Percentiles rank a stretch among this genome's conserved stretches.
These are phyloP conservation scores for Cerceris rybyensis DNA, from an alignment of 2,888 invertebrate genomes.

Conservation along the genomic window DNA sequence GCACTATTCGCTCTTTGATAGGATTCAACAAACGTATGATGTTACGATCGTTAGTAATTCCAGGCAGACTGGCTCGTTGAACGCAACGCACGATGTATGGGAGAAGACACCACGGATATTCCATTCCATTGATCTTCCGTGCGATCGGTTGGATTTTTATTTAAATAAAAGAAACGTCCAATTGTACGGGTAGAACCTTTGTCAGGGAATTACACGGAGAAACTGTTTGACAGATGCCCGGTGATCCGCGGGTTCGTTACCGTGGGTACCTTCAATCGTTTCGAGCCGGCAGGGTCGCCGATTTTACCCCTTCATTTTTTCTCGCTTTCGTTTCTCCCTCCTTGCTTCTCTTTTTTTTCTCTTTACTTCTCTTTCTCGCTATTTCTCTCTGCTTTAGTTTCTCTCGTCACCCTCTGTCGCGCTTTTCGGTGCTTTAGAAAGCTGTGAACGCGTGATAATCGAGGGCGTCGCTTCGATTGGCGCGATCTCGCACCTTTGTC, in stretches of 20 bases:
- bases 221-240: constrained; percentile 44
- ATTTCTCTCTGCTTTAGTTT: background rate
- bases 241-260: constrained; percentile 50
- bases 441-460: constrained; percentile 74
- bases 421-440: constrained; percentile 67
- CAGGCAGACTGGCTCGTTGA: too few species aligned
- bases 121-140: background rate
- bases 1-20: constrained; percentile 25
- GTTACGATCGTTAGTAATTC: constrained; percentile 9
- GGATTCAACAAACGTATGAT: background rate
- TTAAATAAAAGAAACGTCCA: background rate
- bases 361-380: constrained; percentile 23
- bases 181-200: constrained; percentile 1
- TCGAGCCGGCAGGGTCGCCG: constrained; percentile 36
- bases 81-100: too few species aligned
- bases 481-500: constrained; percentile 69
- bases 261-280: constrained; percentile 27
- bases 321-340: background rate
- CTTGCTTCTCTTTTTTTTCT: constrained; percentile 12
- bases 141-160: background rate
- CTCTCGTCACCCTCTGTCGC: constrained; percentile 41
- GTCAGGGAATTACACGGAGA: constrained; percentile 7
- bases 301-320: constrained; percentile 23
- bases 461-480: constrained; percentile 69
- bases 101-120: background rate